Percentiles rank a stretch among this genome's conserved stretches.
phyloP scores from a whole-genome alignment of 2,888 invertebrate genomes.

The Alviniconcha strummeri region DNA sequence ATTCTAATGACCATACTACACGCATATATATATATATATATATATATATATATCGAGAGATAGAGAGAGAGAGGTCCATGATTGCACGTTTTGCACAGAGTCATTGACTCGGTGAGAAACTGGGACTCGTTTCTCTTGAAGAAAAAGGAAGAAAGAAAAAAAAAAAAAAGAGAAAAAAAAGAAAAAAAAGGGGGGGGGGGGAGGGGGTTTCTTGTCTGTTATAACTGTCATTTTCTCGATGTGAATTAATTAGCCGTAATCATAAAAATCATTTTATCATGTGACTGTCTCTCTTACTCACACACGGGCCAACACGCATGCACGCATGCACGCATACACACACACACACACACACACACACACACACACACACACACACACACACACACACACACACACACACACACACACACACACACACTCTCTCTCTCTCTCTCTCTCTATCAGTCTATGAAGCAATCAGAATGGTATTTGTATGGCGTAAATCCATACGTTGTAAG shows the following conservation, averaged over 20 bases:
- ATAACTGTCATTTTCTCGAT: no score
- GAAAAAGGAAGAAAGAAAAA: background rate
- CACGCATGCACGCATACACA: background rate
- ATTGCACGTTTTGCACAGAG: no score
- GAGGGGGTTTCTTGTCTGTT: background rate
- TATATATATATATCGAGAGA: background rate
- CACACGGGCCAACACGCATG: background rate
- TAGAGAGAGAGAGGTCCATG: background rate
- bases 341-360: background rate
- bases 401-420: slow-evolving; percentile 11
- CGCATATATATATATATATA: background rate
- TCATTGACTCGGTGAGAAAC: background rate
- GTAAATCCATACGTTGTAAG: no score
- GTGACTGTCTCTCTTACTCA: no score
- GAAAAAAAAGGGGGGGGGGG: background rate
- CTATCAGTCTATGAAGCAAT: no score
- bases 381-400: slow-evolving; percentile 3
- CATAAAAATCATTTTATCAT: no score
- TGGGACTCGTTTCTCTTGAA: no score
- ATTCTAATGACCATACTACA: background rate
- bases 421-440: no score
- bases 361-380: background rate
- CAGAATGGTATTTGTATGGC: no score
- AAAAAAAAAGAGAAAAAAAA: background rate
- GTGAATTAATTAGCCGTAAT: no score